A percentile compares a stretch with the other conserved stretches of the same genome.
phyloP scores from a whole-genome alignment of 2,888 invertebrate genomes.

The Chironomus tentans region DNA sequence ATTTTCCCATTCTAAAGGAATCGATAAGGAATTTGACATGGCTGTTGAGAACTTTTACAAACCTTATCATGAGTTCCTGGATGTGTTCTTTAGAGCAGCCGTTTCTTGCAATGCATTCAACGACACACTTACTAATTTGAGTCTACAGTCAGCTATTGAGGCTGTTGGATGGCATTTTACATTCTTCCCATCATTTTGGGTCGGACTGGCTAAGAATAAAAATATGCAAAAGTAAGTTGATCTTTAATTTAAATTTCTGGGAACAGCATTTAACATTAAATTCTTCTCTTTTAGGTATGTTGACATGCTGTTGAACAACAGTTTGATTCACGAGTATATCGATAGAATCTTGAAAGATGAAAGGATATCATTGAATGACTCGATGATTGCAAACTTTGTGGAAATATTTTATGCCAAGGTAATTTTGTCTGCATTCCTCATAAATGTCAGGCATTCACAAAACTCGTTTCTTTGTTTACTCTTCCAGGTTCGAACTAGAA shows the following conservation, averaged over 20 bases:
- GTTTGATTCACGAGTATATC: slow-evolving; percentile 78
- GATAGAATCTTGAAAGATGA: slow-evolving; percentile 85
- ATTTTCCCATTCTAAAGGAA: slow-evolving; percentile 44
- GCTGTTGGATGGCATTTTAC: slow-evolving; percentile 80
- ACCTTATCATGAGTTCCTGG: slow-evolving; percentile 85
- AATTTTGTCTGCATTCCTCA: slow-evolving; percentile 29
- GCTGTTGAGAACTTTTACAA: slow-evolving; percentile 68
- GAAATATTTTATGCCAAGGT: slow-evolving; percentile 86
- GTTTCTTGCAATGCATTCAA: slow-evolving; percentile 80
- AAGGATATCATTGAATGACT: slow-evolving; percentile 72
- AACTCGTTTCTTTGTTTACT: too few relatives aligned
- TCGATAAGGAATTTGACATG: slow-evolving; percentile 67
- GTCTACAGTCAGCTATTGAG: slow-evolving; percentile 84
- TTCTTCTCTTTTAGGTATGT: slow-evolving; percentile 52
- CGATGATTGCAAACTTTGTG: slow-evolving; percentile 77
- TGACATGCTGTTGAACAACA: slow-evolving; percentile 70
- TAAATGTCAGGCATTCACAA: not conserved
- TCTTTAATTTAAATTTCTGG: not conserved
- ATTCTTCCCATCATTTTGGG: slow-evolving; percentile 86
- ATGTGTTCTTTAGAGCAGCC: slow-evolving; percentile 74
- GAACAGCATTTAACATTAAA: not conserved
- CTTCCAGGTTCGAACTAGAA: slow-evolving; percentile 37
- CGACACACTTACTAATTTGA: slow-evolving; percentile 74
- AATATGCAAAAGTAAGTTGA: slow-evolving; percentile 40
- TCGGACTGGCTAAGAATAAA: slow-evolving; percentile 64